Evolutionary conservation across 2,797 vertebrate species (phyloP).

Genomic region (Neopelma chrysocephalum): DNA sequence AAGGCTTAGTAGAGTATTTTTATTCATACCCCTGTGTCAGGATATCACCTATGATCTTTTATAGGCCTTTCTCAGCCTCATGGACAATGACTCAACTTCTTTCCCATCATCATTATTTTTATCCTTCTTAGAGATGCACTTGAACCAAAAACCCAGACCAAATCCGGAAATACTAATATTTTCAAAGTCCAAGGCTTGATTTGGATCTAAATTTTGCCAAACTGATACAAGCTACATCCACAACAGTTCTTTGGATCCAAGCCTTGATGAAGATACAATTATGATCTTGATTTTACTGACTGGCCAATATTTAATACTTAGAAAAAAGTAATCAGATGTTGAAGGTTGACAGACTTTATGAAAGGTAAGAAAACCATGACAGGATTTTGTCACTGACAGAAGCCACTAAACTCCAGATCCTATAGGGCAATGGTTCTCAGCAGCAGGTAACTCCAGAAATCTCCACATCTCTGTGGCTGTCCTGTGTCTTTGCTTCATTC

Average conservation of each 20-base stretch:
- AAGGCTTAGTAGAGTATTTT: constrained; percentile 3
- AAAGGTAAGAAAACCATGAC: neutral
- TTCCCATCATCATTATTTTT: neutral
- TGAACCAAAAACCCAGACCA: neutral
- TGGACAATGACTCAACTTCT: neutral
- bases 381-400: neutral
- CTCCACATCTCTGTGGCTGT: neutral
- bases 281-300: neutral
- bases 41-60: neutral
- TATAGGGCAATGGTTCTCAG: neutral
- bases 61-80: neutral
- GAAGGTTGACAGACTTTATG: neutral
- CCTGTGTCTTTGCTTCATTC: neutral
- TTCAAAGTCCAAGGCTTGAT: neutral
- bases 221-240: neutral
- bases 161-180: neutral
- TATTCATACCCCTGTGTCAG: neutral
- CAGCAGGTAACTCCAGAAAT: neutral
- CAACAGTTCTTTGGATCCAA: neutral
- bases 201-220: neutral
- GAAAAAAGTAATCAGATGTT: neutral
- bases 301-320: neutral
- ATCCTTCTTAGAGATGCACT: neutral
- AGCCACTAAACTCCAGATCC: neutral
- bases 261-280: neutral